Evolutionary conservation across 2,888 invertebrate species (phyloP).

Genomic region (Tethea ocularis): DNA sequence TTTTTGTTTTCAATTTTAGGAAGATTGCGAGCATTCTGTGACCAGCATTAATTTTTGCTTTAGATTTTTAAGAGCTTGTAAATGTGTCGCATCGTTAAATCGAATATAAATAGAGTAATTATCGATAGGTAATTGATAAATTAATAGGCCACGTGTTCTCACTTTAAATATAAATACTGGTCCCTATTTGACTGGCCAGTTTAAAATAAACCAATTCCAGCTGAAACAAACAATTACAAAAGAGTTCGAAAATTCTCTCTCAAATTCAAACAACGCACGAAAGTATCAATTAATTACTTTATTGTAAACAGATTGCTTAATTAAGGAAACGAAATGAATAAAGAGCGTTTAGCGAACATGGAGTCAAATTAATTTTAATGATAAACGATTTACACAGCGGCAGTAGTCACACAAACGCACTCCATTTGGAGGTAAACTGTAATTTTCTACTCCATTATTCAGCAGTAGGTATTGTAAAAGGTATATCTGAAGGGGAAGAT

Average conservation of each 20-base stretch:
- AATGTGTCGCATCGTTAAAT: too few relatives aligned
- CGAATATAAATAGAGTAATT: too few relatives aligned
- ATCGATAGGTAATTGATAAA: too few relatives aligned
- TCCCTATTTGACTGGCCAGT: slow-evolving; percentile 34
- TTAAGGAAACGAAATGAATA: slow-evolving; percentile 80
- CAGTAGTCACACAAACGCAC: slow-evolving; percentile 34
- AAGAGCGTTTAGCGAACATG: slow-evolving; percentile 74
- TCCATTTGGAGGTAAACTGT: slow-evolving; percentile 45
- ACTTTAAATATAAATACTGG: slow-evolving; percentile 8
- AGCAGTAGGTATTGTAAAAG: slow-evolving; percentile 34
- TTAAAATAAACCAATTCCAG: slow-evolving; percentile 48
- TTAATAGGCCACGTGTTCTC: too few relatives aligned
- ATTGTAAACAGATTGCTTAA: slow-evolving; percentile 83
- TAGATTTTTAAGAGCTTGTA: too few relatives aligned
- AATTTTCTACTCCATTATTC: slow-evolving; percentile 52
- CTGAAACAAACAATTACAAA: slow-evolving; percentile 46
- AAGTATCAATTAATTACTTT: slow-evolving; percentile 80
- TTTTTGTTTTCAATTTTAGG: slow-evolving; percentile 2
- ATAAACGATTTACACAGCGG: slow-evolving; percentile 69
- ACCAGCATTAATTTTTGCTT: background rate
- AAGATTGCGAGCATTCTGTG: too few relatives aligned
- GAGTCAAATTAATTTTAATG: slow-evolving; percentile 81
- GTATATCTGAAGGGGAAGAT: slow-evolving; percentile 29
- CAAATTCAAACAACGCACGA: slow-evolving; percentile 67
- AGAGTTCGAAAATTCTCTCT: slow-evolving; percentile 52